These are phyloP conservation scores for Coturnix japonica DNA, from an alignment of 2,113 vertebrate genomes.

Conservation along the genomic window DNA sequence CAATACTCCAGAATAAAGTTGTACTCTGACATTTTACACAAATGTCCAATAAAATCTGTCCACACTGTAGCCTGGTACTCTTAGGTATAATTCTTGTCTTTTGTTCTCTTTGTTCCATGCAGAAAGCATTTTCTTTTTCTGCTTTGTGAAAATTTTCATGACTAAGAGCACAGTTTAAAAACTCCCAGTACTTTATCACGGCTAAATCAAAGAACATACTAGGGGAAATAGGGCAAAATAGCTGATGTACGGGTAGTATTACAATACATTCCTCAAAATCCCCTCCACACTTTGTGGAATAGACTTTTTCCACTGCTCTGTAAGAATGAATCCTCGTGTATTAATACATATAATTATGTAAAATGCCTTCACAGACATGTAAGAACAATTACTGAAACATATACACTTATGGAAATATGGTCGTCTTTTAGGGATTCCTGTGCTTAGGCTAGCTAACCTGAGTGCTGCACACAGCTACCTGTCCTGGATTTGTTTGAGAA, in stretches of 20 bases:
- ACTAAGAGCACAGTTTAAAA: not conserved
- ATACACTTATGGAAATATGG: not conserved
- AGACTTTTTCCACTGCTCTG: not conserved
- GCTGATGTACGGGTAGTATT: not conserved
- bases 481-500: not conserved
- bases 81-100: not conserved
- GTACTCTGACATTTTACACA: not conserved
- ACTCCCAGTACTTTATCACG: not conserved
- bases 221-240: not conserved
- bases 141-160: not conserved
- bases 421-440: not conserved
- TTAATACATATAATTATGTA: not conserved
- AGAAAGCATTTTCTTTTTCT: not conserved
- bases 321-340: not conserved
- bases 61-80: not conserved
- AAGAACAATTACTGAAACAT: not conserved
- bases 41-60: not conserved
- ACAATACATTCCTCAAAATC: not conserved
- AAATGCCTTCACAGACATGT: not conserved
- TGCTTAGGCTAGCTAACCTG: not conserved
- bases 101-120: not conserved
- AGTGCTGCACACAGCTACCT: not conserved
- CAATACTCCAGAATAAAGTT: not conserved
- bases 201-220: not conserved
- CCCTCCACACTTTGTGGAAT: fast-evolving